These are phyloP conservation scores for Silurus glanis DNA, from an alignment of 2,113 vertebrate genomes.

Conservation along the genomic window DNA sequence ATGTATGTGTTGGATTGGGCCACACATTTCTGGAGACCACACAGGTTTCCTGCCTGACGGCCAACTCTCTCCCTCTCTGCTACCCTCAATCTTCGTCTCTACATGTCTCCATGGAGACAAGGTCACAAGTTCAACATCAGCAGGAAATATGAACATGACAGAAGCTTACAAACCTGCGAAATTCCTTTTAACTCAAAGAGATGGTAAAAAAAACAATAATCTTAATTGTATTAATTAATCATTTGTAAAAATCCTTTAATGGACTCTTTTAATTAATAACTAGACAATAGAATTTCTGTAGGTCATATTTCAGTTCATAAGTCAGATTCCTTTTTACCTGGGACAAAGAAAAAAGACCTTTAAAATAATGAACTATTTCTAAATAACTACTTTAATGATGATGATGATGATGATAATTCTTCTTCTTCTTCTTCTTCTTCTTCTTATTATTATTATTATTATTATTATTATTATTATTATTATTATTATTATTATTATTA, in stretches of 20 bases:
- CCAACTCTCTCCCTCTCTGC: slow-evolving; percentile 90
- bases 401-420: too few species aligned
- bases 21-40: slow-evolving; percentile 90
- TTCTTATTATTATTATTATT: background rate
- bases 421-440: background rate
- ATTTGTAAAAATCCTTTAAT: background rate
- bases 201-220: background rate
- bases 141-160: slow-evolving; percentile 81
- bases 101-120: slow-evolving; percentile 84
- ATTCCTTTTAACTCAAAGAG: slow-evolving; percentile 3
- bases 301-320: background rate
- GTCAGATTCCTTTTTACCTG: background rate
- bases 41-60: slow-evolving; percentile 84
- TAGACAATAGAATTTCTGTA: background rate
- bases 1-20: slow-evolving; percentile 79
- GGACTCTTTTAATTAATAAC: background rate
- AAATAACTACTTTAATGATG: background rate
- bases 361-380: background rate
- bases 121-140: slow-evolving; percentile 92
- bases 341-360: background rate
- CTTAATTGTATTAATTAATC: background rate
- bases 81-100: slow-evolving; percentile 92
- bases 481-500: too few species aligned
- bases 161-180: slow-evolving; percentile 68
- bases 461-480: too few species aligned